These are phyloP conservation scores for Girardinus metallicus DNA, from an alignment of 2,797 vertebrate species.

Conservation along the genomic window DNA sequence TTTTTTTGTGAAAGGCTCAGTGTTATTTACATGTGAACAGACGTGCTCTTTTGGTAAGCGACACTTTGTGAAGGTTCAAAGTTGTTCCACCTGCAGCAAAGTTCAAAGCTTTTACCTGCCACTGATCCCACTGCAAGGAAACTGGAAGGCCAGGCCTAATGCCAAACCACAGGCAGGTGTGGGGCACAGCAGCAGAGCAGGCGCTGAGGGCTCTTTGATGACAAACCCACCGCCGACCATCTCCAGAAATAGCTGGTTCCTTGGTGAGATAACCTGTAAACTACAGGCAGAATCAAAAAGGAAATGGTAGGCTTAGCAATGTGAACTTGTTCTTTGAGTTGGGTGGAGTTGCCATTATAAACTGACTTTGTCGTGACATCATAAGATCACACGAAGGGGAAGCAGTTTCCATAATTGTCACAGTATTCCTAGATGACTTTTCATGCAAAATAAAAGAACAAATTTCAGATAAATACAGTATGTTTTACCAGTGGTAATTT, in stretches of 20 bases:
- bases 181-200: constrained; percentile 47
- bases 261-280: background rate
- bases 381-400: background rate
- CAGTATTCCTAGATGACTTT: background rate
- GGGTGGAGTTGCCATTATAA: background rate
- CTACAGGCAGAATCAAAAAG: background rate
- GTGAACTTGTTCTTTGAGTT: background rate
- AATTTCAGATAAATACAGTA: background rate
- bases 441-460: background rate
- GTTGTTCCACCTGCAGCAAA: constrained; percentile 64
- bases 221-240: constrained; percentile 19
- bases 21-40: constrained; percentile 15
- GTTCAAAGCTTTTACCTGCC: constrained; percentile 73
- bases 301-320: background rate
- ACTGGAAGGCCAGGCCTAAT: constrained; percentile 54
- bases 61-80: constrained; percentile 60
- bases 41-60: constrained; percentile 34
- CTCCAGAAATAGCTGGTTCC: constrained; percentile 16
- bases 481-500: background rate
- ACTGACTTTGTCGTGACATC: background rate
- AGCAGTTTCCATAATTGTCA: background rate
- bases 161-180: constrained; percentile 71
- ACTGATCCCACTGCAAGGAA: constrained; percentile 59
- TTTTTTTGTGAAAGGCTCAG: constrained; percentile 5
- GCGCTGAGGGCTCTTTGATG: constrained; percentile 50